Percentiles rank a stretch among this genome's conserved stretches.
Conservation (phyloP, 2,888 invertebrate species). For the Lasioglossum oenotherae region DNA sequence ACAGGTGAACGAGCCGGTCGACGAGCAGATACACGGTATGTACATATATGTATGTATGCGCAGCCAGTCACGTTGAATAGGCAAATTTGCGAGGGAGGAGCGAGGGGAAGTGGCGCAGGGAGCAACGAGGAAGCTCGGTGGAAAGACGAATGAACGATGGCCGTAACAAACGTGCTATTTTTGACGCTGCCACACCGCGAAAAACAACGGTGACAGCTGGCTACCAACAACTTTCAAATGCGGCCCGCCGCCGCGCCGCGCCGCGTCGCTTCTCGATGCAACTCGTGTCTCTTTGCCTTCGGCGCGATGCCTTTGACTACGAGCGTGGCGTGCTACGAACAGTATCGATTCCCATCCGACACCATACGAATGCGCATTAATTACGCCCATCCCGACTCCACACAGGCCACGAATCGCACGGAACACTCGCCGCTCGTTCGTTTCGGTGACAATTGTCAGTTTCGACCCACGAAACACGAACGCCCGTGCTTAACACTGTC, state of each 20-base stretch:
- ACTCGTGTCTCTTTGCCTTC: slow-evolving; percentile 26
- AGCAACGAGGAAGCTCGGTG: background rate
- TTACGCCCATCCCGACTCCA: background rate
- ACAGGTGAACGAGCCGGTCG: slow-evolving; percentile 79
- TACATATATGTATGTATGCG: background rate
- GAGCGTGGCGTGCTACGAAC: slow-evolving; percentile 17
- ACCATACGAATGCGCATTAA: slow-evolving; percentile 46
- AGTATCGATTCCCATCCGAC: slow-evolving; percentile 55
- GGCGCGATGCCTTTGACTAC: slow-evolving; percentile 44
- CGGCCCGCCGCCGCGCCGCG: background rate
- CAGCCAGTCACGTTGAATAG: slow-evolving; percentile 63
- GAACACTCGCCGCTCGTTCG: too few relatives aligned
- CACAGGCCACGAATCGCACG: background rate
- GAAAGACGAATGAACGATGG: slow-evolving; percentile 29
- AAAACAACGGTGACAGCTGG: slow-evolving; percentile 60
- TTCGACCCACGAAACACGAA: background rate
- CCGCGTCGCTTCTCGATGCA: background rate
- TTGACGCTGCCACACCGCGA: slow-evolving; percentile 45
- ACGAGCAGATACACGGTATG: slow-evolving; percentile 62
- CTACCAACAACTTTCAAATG: background rate
- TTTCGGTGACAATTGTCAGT: background rate
- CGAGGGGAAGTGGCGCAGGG: background rate
- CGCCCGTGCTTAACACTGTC: background rate
- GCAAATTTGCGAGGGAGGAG: slow-evolving; percentile 59
- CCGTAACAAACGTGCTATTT: slow-evolving; percentile 57